phyloP scores from a whole-genome alignment of 2,888 invertebrate genomes.

The Melipona beecheii region DNA sequence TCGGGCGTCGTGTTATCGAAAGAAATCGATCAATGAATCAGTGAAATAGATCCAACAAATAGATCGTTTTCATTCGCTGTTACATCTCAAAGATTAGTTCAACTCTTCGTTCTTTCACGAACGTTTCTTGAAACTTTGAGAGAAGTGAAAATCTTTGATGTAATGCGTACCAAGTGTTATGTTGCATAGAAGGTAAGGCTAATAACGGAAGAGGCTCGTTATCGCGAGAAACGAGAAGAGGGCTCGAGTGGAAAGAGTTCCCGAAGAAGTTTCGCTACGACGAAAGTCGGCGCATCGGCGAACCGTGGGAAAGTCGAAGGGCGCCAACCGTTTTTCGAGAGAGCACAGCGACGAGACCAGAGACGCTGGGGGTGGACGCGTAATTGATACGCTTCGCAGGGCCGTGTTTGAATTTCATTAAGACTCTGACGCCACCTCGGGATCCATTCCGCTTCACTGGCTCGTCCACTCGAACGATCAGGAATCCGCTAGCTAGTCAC shows the following conservation, averaged over 20 bases:
- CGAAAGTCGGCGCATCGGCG: conserved; percentile 27
- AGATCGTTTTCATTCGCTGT: not conserved
- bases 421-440: conserved; percentile 52
- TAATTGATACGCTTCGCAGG: conserved; percentile 70
- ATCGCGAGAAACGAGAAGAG: not conserved
- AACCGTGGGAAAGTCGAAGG: conserved; percentile 67
- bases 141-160: not conserved
- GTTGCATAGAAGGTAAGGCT: not conserved
- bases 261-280: conserved; percentile 23
- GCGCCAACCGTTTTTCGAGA: conserved; percentile 67
- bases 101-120: not conserved
- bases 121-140: too few species aligned
- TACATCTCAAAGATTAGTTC: not conserved
- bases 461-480: conserved; percentile 54
- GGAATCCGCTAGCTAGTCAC: conserved; percentile 46
- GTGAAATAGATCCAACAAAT: too few species aligned
- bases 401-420: conserved; percentile 73
- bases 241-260: conserved; percentile 16
- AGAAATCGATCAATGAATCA: too few species aligned
- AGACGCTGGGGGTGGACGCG: conserved; percentile 68
- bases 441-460: conserved; percentile 56
- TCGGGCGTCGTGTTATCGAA: not conserved
- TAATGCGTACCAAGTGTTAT: not conserved
- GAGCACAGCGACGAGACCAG: conserved; percentile 23
- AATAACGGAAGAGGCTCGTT: conserved; percentile 35